Evolutionary conservation across 64 coral and sea anemone genomes (phyloP).

Genomic region (Montipora efflorescens): DNA sequence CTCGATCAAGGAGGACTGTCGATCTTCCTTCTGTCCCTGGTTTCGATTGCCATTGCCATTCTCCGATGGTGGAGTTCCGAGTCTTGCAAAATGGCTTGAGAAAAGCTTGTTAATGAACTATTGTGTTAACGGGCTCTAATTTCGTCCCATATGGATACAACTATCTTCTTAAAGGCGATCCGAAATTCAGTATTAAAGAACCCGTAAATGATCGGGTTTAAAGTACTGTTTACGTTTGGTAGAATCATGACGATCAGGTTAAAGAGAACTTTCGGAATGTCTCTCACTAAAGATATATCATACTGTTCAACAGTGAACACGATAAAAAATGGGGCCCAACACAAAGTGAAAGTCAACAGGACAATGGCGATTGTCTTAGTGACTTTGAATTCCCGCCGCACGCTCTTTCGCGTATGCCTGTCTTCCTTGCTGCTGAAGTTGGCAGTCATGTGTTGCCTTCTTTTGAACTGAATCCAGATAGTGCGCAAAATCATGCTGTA

Average conservation of each 20-base stretch:
- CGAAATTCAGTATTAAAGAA: constrained; percentile 86
- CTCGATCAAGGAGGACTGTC: neutral
- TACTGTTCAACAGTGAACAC: constrained; percentile 74
- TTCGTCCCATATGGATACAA: constrained; percentile 30
- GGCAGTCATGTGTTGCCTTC: constrained; percentile 68
- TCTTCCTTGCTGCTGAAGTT: constrained; percentile 71
- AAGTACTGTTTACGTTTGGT: constrained; percentile 85
- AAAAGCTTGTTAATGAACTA: constrained; percentile 14
- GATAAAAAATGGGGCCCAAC: constrained; percentile 90
- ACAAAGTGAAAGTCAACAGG: constrained; percentile 77
- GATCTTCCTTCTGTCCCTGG: neutral
- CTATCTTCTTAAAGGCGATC: constrained; percentile 74
- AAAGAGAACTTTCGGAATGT: constrained; percentile 3
- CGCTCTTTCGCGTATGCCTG: constrained; percentile 53
- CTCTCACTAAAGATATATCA: neutral
- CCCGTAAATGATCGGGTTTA: constrained; percentile 89
- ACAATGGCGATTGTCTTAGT: constrained; percentile 90
- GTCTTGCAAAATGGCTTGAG: constrained; percentile 5
- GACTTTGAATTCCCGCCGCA: constrained; percentile 83
- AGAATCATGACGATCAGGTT: constrained; percentile 50
- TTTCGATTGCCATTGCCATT: neutral
- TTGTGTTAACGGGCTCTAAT: neutral
- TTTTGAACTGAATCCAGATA: constrained; percentile 83
- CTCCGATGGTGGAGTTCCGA: neutral
- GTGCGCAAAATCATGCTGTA: constrained; percentile 70